phyloP scores from a whole-genome alignment of 2,113 vertebrate species.

The Sinocyclocheilus grahami region DNA sequence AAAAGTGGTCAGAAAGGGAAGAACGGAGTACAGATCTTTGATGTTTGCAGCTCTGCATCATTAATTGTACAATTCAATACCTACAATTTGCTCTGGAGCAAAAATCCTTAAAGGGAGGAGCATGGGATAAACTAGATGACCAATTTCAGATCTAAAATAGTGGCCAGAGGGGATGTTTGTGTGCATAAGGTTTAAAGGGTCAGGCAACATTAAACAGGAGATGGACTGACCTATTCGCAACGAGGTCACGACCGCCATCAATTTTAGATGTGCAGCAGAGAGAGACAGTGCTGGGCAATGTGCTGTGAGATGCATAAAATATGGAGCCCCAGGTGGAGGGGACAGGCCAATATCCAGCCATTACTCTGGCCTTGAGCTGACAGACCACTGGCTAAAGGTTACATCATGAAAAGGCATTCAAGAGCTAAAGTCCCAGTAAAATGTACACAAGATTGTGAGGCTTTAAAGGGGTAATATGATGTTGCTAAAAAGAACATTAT shows the following conservation, averaged over 20 bases:
- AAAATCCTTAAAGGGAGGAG: not conserved
- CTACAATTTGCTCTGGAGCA: not conserved
- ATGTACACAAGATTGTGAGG: not conserved
- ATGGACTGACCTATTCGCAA: slow-evolving; percentile 41
- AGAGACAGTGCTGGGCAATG: slow-evolving; percentile 59
- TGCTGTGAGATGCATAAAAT: slow-evolving; percentile 60
- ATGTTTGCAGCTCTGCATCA: slow-evolving; percentile 29
- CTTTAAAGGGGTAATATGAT: not conserved
- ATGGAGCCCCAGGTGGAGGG: slow-evolving; percentile 69
- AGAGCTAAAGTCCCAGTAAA: not conserved
- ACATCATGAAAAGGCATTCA: slow-evolving; percentile 40
- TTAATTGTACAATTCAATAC: not conserved
- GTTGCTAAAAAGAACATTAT: no score
- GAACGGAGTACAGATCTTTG: not conserved
- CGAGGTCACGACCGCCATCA: slow-evolving; percentile 65
- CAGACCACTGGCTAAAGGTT: slow-evolving; percentile 33
- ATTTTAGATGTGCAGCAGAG: slow-evolving; percentile 70
- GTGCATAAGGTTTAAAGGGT: slow-evolving; percentile 37
- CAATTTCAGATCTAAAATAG: not conserved
- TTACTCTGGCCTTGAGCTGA: slow-evolving; percentile 62
- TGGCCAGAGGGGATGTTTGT: slow-evolving; percentile 10
- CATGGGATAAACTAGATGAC: not conserved
- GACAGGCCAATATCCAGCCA: slow-evolving; percentile 60
- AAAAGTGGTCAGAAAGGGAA: not conserved
- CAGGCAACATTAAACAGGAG: slow-evolving; percentile 29